phyloP scores from a whole-genome alignment of 2,113 vertebrate species.

The Catharus bicknelli region DNA sequence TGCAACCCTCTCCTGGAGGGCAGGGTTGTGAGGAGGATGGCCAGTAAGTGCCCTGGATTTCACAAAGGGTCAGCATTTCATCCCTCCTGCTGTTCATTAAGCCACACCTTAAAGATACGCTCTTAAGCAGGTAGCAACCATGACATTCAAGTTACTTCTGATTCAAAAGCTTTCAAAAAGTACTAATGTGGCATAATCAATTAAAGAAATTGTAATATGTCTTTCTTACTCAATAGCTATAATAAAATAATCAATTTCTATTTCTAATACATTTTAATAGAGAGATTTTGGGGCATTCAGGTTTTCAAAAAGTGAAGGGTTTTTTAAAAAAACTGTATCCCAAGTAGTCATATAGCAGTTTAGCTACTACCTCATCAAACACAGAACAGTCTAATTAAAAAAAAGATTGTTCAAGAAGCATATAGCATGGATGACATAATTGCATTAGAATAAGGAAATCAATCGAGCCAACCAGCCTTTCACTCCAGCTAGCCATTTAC shows the following conservation, averaged over 20 bases:
- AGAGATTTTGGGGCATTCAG: neutral
- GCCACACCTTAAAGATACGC: neutral
- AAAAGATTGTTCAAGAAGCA: slow-evolving; percentile 29
- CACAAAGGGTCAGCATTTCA: neutral
- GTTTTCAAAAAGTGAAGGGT: neutral
- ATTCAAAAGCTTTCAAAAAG: neutral
- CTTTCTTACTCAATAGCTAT: neutral
- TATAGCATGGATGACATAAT: slow-evolving; percentile 45
- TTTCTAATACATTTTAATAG: neutral
- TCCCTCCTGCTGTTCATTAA: neutral
- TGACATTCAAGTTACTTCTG: neutral
- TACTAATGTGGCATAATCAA: neutral
- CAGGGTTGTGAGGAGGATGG: neutral
- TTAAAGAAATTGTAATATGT: neutral
- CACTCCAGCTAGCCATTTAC: slow-evolving; percentile 36
- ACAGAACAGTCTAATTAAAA: neutral
- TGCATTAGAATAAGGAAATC: slow-evolving; percentile 31
- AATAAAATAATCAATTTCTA: neutral
- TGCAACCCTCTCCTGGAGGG: neutral
- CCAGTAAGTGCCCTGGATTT: neutral
- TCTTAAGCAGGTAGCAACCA: neutral
- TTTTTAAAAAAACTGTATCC: neutral
- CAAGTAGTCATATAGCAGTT: neutral
- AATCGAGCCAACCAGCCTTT: neutral
- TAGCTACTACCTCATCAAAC: slow-evolving; percentile 3